These are phyloP conservation scores for Apamea monoglypha DNA, from an alignment of 2,888 invertebrate genomes.

Conservation along the genomic window DNA sequence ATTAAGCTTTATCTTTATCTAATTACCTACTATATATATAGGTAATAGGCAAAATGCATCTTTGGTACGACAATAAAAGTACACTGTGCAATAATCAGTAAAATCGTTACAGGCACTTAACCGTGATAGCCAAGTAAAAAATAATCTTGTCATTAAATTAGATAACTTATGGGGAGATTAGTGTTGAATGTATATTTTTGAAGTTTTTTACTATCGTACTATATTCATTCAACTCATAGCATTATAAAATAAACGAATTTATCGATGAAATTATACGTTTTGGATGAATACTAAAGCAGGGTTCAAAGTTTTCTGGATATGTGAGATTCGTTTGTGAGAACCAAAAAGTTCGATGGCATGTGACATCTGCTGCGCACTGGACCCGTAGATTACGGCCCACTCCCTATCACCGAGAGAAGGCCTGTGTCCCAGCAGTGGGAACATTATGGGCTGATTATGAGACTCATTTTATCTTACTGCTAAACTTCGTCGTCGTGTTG, in stretches of 20 bases:
- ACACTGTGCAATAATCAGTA: neutral
- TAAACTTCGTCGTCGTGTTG: neutral
- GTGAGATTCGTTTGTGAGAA: neutral
- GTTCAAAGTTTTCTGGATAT: neutral
- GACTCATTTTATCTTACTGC: neutral
- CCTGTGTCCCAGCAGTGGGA: neutral
- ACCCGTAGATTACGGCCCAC: neutral
- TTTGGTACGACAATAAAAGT: neutral
- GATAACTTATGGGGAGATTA: conserved; percentile 14
- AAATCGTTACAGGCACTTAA: neutral
- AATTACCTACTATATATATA: neutral
- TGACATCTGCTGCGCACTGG: no score
- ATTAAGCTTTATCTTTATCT: neutral
- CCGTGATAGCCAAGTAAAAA: neutral
- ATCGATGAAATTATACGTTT: neutral
- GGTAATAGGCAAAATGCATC: neutral
- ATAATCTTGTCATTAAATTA: conserved; percentile 15
- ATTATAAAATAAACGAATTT: neutral
- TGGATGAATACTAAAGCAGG: no score
- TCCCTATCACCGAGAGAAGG: neutral
- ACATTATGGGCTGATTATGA: neutral
- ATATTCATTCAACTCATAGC: neutral
- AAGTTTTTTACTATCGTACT: neutral
- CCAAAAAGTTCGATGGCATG: neutral
- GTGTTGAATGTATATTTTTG: neutral